Evolutionary conservation across 1,140 invertebrate species (phyloP), one percentile per base, ranked within the genome.

Genomic region (Nymphalis io): DNA sequence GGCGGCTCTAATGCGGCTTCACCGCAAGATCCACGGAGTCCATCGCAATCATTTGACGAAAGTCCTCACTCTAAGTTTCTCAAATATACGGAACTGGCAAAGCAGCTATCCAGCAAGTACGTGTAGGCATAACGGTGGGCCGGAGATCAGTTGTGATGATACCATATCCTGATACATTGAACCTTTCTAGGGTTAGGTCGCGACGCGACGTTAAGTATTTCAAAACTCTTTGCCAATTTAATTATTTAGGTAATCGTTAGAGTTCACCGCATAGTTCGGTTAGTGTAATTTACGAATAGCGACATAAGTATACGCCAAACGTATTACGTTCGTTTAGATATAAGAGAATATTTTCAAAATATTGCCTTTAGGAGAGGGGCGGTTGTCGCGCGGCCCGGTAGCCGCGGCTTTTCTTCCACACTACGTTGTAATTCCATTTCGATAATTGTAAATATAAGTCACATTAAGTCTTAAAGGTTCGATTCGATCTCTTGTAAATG

Each of bases 41-140:
- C 90, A 23, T 93, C 93, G 69, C 92, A 93, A 61, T 93, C 94
- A 27, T 96, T 96, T 78, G 97, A 98, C 79, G 97, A 98, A 89
- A 98, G 96, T 87, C 97, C 97, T 16, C 97, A 98, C 92, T 98
- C 97, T 72, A 98, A 98, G 93, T 98, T 98, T 94, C 95, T 98
- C 74, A 98, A 98, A 93, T 98, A 98, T 93, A 98, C 97, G 82
- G 97, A 98, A 93, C 94, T 98, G 85, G 97, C 97, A 74, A 98
- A 98, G 93, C 97, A 98, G 92, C 93, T 98, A 86, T 98, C 97
- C 86, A 98, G 97, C 92, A 98, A 98, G 93, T 98, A 98, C 93
- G 96, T 96, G 94, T 97, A 89, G 62, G 70, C 68, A n/a, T 55
- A 55, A 62, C 81, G 82, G 80, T 75, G 78, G 71, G 68, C 46